Percentiles rank a stretch among this genome's conserved stretches.
Evolutionary conservation across 2,797 vertebrate genomes (phyloP).

Genomic region (Myotis pilosus): DNA sequence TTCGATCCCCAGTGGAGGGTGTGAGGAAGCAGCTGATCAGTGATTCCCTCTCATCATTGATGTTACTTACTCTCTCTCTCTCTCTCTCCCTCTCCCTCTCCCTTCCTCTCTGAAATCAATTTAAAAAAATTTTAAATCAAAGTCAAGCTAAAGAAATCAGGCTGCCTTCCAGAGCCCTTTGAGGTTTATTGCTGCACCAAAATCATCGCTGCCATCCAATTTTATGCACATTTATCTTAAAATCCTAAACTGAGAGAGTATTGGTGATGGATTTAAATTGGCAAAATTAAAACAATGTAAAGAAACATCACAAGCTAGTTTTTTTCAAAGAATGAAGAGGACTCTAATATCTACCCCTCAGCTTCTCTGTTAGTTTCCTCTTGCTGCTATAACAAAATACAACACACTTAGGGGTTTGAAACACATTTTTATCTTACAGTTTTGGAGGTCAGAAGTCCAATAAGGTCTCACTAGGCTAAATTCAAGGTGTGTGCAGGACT

Average conservation of each 20-base stretch:
- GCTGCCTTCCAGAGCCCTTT: not conserved
- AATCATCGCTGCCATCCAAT: not conserved
- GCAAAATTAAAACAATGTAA: not conserved
- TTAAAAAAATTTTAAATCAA: not conserved
- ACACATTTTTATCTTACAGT: not conserved
- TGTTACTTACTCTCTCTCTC: too few relatives aligned
- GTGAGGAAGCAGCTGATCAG: too few relatives aligned
- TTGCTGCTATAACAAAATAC: not conserved
- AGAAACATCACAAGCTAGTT: not conserved
- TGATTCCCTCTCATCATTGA: too few relatives aligned
- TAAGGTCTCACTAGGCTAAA: not conserved
- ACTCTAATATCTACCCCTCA: not conserved
- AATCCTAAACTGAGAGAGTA: not conserved
- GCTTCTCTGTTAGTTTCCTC: not conserved
- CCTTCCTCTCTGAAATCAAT: too few relatives aligned
- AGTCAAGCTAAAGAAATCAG: not conserved
- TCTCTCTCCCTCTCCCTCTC: too few relatives aligned
- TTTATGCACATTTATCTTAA: not conserved
- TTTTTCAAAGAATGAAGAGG: not conserved
- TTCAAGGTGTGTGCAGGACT: not conserved
- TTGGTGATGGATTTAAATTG: not conserved
- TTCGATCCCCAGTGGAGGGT: too few relatives aligned
- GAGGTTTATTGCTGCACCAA: not conserved
- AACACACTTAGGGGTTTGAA: not conserved
- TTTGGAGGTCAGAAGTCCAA: not conserved